Conservation (phyloP, 2,888 invertebrate genomes). For the Spialia ferax region DNA sequence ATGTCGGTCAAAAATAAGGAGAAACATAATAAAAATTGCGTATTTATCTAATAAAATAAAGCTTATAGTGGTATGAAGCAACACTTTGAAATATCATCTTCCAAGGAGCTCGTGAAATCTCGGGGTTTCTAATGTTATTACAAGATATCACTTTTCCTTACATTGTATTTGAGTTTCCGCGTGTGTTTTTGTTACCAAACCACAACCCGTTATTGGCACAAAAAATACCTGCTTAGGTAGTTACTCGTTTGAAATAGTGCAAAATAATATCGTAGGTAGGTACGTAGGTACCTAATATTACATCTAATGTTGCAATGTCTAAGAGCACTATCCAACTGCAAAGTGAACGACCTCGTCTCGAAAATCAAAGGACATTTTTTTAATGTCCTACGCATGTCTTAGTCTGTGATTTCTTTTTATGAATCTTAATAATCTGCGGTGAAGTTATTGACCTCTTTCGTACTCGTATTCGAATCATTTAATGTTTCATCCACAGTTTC, state of each 20-base stretch:
- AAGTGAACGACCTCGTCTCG: conserved; percentile 28
- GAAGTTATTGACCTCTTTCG: conserved; percentile 26
- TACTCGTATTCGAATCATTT: not conserved
- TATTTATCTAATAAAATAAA: no score
- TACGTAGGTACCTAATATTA: conserved; percentile 18
- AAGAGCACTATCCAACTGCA: conserved; percentile 12
- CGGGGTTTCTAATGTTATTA: not conserved
- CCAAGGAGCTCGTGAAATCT: not conserved
- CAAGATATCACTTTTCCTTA: conserved; percentile 13
- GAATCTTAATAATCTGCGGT: not conserved
- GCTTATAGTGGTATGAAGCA: no score
- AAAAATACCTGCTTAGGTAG: conserved; percentile 5
- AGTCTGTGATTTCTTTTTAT: conserved; percentile 3
- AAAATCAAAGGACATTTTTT: conserved; percentile 33
- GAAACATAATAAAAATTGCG: no score
- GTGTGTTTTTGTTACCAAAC: conserved; percentile 13
- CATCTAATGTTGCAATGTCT: conserved; percentile 21
- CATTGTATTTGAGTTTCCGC: not conserved
- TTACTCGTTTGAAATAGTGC: not conserved
- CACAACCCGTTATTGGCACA: conserved; percentile 9
- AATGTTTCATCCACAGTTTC: conserved; percentile 17
- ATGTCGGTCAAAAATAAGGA: no score
- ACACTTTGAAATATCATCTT: not conserved
- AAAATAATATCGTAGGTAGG: not conserved
- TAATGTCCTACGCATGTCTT: not conserved